Conservation (phyloP, 37 sponge, comb jelly and placozoan species). For the Chondrilla cf. caribensis region DNA sequence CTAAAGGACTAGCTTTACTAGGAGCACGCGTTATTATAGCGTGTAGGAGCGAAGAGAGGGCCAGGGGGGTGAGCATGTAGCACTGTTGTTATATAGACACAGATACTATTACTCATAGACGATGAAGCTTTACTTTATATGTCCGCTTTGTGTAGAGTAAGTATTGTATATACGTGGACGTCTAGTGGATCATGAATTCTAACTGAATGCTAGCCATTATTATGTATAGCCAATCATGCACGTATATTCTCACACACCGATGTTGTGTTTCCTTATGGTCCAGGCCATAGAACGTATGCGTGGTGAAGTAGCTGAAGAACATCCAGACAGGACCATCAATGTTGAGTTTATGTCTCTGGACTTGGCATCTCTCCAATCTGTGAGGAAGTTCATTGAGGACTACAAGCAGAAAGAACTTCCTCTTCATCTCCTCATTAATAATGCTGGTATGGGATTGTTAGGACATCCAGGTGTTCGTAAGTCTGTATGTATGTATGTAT, state of each 20-base stretch:
- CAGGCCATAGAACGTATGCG: constrained; percentile 59
- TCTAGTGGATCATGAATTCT: too few species aligned
- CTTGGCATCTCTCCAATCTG: constrained; percentile 62
- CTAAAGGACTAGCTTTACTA: constrained; percentile 62
- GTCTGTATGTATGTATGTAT: too few species aligned
- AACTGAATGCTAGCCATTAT: too few species aligned
- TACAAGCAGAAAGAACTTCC: constrained; percentile 66
- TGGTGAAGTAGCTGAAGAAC: constrained; percentile 24
- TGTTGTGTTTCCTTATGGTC: too few species aligned
- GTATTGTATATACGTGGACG: too few species aligned
- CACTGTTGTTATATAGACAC: too few species aligned
- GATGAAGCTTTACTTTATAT: too few species aligned
- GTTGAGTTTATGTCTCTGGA: constrained; percentile 76
- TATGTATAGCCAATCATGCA: background rate
- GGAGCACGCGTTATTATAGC: constrained; percentile 84
- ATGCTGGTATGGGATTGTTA: constrained; percentile 66
- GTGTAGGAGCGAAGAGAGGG: constrained; percentile 67
- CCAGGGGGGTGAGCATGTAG: constrained; percentile 35
- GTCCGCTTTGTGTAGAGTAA: too few species aligned
- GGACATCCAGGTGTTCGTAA: too few species aligned
- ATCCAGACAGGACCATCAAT: constrained; percentile 34
- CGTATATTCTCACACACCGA: too few species aligned
- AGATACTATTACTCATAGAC: too few species aligned
- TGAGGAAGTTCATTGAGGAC: constrained; percentile 47
- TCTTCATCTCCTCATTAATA: constrained; percentile 79